Evolutionary conservation across 2,113 vertebrate species (phyloP).

Genomic region (Oceanites oceanicus): DNA sequence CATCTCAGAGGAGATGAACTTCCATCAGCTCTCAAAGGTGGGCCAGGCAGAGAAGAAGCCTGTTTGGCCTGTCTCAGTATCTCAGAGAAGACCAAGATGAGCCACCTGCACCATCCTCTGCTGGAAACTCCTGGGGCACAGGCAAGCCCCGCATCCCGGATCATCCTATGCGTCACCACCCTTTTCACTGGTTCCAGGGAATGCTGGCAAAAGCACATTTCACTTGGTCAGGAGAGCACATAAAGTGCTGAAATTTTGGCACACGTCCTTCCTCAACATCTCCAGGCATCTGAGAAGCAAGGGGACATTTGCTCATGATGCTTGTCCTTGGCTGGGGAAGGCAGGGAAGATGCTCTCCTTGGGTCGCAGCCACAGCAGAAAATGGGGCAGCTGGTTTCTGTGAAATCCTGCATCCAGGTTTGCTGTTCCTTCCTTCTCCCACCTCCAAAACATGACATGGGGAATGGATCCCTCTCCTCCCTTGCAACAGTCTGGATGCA

Average conservation of each 20-base stretch:
- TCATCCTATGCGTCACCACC: not conserved
- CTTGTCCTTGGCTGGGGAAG: not conserved
- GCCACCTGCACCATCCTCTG: not conserved
- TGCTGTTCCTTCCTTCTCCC: not conserved
- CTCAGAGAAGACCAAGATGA: not conserved
- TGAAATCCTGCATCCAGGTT: not conserved
- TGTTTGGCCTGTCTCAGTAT: not conserved
- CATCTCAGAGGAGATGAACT: not conserved
- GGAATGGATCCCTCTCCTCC: not conserved
- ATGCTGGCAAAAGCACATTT: rapidly evolving
- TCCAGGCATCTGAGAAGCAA: not conserved
- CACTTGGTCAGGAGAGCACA: not conserved
- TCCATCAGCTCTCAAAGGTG: not conserved
- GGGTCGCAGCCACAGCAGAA: not conserved
- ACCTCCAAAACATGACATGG: not conserved
- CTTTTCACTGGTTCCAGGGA: not conserved
- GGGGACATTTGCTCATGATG: not conserved
- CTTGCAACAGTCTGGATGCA: rapidly evolving
- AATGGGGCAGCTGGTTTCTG: not conserved
- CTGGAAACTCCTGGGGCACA: not conserved
- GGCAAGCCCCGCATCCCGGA: not conserved
- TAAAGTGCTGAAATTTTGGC: not conserved
- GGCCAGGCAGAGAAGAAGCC: not conserved
- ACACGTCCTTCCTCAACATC: not conserved
- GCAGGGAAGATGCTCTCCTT: not conserved